Conservation (phyloP, 2,888 invertebrate species). For the Ectemnius lituratus region DNA sequence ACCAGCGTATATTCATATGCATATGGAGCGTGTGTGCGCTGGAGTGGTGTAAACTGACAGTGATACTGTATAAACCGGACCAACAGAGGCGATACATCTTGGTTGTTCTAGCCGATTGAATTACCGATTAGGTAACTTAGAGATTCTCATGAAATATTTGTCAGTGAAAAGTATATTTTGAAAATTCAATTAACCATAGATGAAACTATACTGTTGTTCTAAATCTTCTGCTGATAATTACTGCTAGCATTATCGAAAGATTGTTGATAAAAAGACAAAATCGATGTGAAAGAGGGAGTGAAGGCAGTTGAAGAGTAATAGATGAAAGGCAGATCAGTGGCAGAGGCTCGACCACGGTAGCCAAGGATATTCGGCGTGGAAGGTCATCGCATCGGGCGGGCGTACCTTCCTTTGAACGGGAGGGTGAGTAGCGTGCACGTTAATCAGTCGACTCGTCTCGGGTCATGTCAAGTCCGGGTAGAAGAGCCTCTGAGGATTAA, state of each 20-base stretch:
- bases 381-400: constrained; percentile 61
- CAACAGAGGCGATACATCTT: too few relatives aligned
- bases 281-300: neutral
- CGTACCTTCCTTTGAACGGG: constrained; percentile 61
- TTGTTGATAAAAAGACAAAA: neutral
- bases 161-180: too few relatives aligned
- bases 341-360: constrained; percentile 47
- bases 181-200: too few relatives aligned
- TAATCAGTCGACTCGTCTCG: constrained; percentile 70
- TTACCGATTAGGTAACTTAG: too few relatives aligned
- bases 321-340: constrained; percentile 3
- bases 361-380: constrained; percentile 57
- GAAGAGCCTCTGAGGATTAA: constrained; percentile 72
- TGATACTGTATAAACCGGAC: too few relatives aligned
- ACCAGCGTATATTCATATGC: constrained; percentile 1
- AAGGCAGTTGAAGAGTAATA: neutral
- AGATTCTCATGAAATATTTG: too few relatives aligned
- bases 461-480: constrained; percentile 15
- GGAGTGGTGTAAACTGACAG: too few relatives aligned
- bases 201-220: too few relatives aligned
- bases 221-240: too few relatives aligned
- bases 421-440: constrained; percentile 47
- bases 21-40: neutral
- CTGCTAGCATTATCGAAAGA: too few relatives aligned
- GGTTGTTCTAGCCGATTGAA: too few relatives aligned